Evolutionary conservation across 2,797 vertebrate species (phyloP).

Genomic region (Poeciliopsis paucimaculata): DNA sequence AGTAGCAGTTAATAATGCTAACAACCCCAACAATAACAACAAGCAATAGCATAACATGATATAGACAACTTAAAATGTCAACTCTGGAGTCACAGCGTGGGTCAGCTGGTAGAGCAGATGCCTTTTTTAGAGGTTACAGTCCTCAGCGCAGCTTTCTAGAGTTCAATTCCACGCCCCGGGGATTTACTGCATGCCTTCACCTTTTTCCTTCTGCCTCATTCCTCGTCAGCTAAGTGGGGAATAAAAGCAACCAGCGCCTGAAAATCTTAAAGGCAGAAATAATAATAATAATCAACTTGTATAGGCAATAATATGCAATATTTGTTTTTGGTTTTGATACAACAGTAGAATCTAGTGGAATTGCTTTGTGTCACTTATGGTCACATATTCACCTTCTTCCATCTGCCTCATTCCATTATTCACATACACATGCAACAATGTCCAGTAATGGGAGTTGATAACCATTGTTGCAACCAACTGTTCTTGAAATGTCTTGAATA

Average conservation of each 20-base stretch:
- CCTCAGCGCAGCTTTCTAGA: not conserved
- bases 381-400: too few species aligned
- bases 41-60: not conserved
- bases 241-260: not conserved
- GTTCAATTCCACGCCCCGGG: not conserved
- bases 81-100: not conserved
- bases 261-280: not conserved
- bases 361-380: not conserved
- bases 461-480: not conserved
- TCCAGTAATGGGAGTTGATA: not conserved
- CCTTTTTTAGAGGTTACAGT: not conserved
- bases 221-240: not conserved
- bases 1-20: not conserved
- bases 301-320: not conserved
- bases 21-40: not conserved
- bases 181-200: not conserved
- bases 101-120: not conserved
- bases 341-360: not conserved
- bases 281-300: not conserved
- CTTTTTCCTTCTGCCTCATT: not conserved
- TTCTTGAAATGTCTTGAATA: not conserved
- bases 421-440: too few species aligned
- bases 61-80: not conserved
- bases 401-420: too few species aligned
- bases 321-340: not conserved